Evolutionary conservation across 2,797 vertebrate species (phyloP), one percentile per base, ranked within the genome.

Genomic region (Poecile montanus): DNA sequence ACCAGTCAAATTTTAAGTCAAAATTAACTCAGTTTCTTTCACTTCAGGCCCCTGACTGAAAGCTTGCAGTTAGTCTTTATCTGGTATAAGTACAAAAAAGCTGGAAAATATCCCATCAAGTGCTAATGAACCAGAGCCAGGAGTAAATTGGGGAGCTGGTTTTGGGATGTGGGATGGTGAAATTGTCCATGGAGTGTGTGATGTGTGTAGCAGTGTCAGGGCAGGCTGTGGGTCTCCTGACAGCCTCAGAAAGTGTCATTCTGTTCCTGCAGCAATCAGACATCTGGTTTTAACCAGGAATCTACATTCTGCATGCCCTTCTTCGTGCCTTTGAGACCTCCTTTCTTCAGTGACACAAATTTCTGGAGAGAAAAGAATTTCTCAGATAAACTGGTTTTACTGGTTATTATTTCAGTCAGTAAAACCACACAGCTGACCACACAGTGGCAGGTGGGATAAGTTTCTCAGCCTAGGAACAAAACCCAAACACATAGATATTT

Each of bases 71-170:
- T 15, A 79, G 13, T 87, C 14, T 32, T 73, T 81, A 61, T 92
- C 68, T 91, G 73, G 27, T 80, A 30, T 45, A 40, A 70, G 26
- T 68, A 86, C 18, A 6, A 92, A 92, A 40, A 89, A 83, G 34
- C 75, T 95, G 92, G 81, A 93, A 89, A 61, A 80, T 30, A 89
- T 44, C 75, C 71, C 58, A 67, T 88, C 57, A 45, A 94, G 45
- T 80, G 87, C 89, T 79, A 51, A 75, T 79, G 71, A 94, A 74
- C 18, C 42, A 56, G 66, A 75, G 84, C 81, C 95, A 94, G 84
- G 86, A 95, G 83, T 68, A 85, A 93, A 88, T 0, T 71, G 76
- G 87, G 78, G 66, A 76, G 68, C 91, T 91, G 75, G 34, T 45
- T 85, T 73, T 80, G 85, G 70, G 89, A 51, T 87, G 68, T 87